Evolutionary conservation across 2,888 invertebrate genomes (phyloP).

Genomic region (Geophilus truncorum): DNA sequence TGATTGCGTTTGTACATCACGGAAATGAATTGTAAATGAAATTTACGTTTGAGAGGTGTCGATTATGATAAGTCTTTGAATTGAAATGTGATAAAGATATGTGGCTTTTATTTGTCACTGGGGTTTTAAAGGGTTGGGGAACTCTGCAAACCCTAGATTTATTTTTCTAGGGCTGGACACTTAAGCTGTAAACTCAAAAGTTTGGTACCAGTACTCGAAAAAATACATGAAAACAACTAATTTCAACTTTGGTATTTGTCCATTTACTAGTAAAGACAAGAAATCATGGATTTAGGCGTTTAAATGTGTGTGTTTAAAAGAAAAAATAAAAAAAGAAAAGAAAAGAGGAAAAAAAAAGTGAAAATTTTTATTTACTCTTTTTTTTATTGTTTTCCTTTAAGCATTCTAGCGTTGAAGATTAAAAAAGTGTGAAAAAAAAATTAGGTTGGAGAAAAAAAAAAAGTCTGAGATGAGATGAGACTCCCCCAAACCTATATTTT

Average conservation of each 20-base stretch:
- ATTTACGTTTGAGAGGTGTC: neutral
- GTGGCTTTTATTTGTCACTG: neutral
- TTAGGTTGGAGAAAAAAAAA: neutral
- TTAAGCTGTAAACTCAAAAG: no score
- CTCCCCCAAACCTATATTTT: constrained; percentile 7
- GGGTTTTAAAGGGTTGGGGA: neutral
- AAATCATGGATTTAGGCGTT: no score
- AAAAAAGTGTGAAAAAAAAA: no score
- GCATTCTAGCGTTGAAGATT: neutral
- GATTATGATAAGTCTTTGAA: neutral
- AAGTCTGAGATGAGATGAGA: neutral
- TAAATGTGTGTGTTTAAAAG: no score
- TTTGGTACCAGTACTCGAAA: no score
- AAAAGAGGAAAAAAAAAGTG: no score
- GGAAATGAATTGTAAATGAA: neutral
- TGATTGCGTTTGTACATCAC: neutral
- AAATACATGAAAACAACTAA: no score
- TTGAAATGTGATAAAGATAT: neutral
- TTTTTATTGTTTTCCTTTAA: neutral
- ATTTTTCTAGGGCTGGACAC: neutral
- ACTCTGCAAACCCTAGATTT: no score
- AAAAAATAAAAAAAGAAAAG: no score
- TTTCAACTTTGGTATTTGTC: no score
- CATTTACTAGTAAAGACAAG: no score
- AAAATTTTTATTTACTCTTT: neutral